Evolutionary conservation across 2,888 invertebrate genomes (phyloP), one percentile per base, ranked within the genome.

Genomic region (Drosophila acutilabella): DNA sequence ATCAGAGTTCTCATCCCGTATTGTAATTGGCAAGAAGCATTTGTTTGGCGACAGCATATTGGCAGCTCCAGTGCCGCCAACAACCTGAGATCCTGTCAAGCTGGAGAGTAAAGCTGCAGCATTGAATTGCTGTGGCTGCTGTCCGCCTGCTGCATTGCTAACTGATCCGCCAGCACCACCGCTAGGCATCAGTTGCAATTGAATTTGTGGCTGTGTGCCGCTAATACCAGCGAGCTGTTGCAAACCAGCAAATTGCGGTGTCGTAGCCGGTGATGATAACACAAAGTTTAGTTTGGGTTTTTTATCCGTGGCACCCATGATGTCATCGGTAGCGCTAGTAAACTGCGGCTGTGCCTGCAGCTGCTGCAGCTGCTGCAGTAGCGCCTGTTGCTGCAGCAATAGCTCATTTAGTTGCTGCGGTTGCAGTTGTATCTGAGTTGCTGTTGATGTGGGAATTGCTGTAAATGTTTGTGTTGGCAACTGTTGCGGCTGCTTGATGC

Each of bases 231-330:
- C 53, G 45, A 81, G 69, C 14, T 78, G 77, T 2, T 69, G 56
- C 20, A 75, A 20, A 4, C 51, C 51, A n/a, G 72, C 11, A 42
- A 77, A 76, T 23, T 77, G 75, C 4, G 69, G 53, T 65, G 72
- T 30, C 13, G 76, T 2, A 1, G 88, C 18, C 8, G 92, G 90
- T 5, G 92, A 83, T 4, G 92, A 88, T 0, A 93, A 68, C 8
- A 93, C 90, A 50, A 93, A 91, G 75, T 92, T 92, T 4, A 92
- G 71, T 79, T 93, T 93, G 0, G 91, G 90, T 56, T 92, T 92
- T 42, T 92, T 83, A 51, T 91, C 92, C 8, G 78, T 54, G 10
- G 86, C 71, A 65, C 74, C 79, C 1, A 68, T 18, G 0, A 69
- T 69, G 40, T 88, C 87, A 7, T 68, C 80, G 54, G 44, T 41